These are phyloP conservation scores for Xylocopa sonorina DNA, from an alignment of 1,140 invertebrate species.

Conservation along the genomic window DNA sequence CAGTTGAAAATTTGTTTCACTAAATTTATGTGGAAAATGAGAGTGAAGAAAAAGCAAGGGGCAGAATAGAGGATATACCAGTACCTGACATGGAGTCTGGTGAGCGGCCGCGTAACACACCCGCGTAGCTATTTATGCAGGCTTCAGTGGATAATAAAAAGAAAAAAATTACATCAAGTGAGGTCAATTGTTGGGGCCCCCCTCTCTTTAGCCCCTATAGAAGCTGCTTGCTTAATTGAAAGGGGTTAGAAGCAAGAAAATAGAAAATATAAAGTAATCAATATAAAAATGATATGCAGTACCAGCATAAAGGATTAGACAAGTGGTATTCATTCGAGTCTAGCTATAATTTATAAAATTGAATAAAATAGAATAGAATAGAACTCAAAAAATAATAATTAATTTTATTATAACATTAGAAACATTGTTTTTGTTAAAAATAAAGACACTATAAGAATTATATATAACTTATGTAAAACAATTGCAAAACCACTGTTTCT, in stretches of 20 bases:
- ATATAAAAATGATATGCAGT: conserved; percentile 37
- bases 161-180: conserved; percentile 81
- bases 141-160: conserved; percentile 83
- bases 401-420: background rate
- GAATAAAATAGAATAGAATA: background rate
- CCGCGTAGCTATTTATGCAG: conserved; percentile 88
- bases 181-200: conserved; percentile 69
- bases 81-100: conserved; percentile 89
- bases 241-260: conserved; percentile 63
- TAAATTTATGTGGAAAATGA: conserved; percentile 54
- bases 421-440: conserved; percentile 22
- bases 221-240: conserved; percentile 55
- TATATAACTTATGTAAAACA: background rate
- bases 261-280: conserved; percentile 50
- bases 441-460: background rate
- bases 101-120: conserved; percentile 88
- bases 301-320: conserved; percentile 17
- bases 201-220: conserved; percentile 64
- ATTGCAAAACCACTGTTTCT: background rate
- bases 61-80: conserved; percentile 81
- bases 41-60: conserved; percentile 62
- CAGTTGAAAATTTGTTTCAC: conserved; percentile 13
- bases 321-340: conserved; percentile 6
- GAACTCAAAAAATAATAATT: background rate
- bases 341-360: background rate